Base-by-base conservation (phyloP, 1,140 invertebrate species). In the Coptotermes formosanus region DNA sequence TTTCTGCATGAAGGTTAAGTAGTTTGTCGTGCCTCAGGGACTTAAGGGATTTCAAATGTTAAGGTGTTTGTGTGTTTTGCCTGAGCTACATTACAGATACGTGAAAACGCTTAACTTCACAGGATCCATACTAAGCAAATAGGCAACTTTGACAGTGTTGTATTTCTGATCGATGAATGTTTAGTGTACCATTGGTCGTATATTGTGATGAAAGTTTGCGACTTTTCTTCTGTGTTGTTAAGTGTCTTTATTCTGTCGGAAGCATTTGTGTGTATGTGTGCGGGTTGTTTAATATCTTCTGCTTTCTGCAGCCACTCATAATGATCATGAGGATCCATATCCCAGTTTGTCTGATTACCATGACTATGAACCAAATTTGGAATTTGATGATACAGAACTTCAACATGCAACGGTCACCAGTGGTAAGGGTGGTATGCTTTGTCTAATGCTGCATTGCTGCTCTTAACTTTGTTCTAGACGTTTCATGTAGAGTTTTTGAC, bases 311-410 rank as follows among this genome's bases (percentile, higher is more conserved):
- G 86, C 85, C 25, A 48, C 83, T 83, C 87, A 88, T 91, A 87
- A 91, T 90, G 94, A 95, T 89, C 92, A 91, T 87, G 97, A 98
- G 88, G 96, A 97, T 90, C 94, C 95, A 23, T 96, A 96, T 90
- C 96, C 96, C 83, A 98, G 97, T 91, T 93, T 98, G 85, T 97
- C 97, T 59, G 97, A 97, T 91, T 96, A 95, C 90, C 96, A 97
- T 91, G 97, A 98, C 92, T 97, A 98, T 91, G 97, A 98, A 90
- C 97, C 97, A 44, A 97, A 97, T 91, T 92, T 98, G 89, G 97
- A 99, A 91, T 99, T 98, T 93, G 97, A 98, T 92, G 97, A 99
- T 91, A 97, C 97, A 21, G 97, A 98, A 92, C 90, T 98, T 83
- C 94, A 95, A 89, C 93, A 93, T 89, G 91, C 92, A 85, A 89